These are phyloP conservation scores for Habropoda laboriosa DNA, from an alignment of 1,140 invertebrate genomes.

Conservation along the genomic window DNA sequence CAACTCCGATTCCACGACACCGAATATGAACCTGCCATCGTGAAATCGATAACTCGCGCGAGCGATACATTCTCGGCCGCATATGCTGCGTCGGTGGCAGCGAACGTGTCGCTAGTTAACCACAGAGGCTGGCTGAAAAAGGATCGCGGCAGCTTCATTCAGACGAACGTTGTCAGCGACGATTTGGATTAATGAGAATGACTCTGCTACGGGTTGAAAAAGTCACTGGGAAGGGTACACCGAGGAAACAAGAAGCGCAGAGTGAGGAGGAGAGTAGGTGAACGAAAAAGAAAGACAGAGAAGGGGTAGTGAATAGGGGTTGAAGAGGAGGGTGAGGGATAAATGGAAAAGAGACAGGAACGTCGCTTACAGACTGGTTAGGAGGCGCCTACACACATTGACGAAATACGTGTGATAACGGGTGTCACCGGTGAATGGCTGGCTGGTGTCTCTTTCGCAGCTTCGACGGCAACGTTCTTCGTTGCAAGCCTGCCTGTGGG, in stretches of 20 bases:
- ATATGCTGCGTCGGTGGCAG: too few species aligned
- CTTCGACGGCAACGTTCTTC: constrained; percentile 45
- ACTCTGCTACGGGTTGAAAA: constrained; percentile 20
- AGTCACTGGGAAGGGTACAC: constrained; percentile 14
- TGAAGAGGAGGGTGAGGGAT: neutral
- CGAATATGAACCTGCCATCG: too few species aligned
- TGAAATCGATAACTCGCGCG: too few species aligned
- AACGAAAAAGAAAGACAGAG: neutral
- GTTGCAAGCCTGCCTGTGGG: constrained; percentile 25
- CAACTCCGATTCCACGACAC: too few species aligned
- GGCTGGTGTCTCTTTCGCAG: constrained; percentile 52
- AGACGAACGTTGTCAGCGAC: constrained; percentile 41
- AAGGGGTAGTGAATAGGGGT: too few species aligned
- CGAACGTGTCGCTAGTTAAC: constrained; percentile 39
- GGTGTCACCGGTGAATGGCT: constrained; percentile 43
- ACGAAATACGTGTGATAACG: constrained; percentile 54
- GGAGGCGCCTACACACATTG: constrained; percentile 3
- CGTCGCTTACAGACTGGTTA: constrained; percentile 14
- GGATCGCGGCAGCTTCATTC: constrained; percentile 40
- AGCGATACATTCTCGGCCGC: too few species aligned
- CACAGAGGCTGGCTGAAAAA: constrained; percentile 39
- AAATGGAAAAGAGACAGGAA: neutral
- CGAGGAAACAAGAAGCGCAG: neutral
- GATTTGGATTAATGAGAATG: constrained; percentile 64
- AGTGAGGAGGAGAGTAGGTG: neutral